phyloP scores from a whole-genome alignment of 1,140 invertebrate species.

The Hydropsyche tenuis region DNA sequence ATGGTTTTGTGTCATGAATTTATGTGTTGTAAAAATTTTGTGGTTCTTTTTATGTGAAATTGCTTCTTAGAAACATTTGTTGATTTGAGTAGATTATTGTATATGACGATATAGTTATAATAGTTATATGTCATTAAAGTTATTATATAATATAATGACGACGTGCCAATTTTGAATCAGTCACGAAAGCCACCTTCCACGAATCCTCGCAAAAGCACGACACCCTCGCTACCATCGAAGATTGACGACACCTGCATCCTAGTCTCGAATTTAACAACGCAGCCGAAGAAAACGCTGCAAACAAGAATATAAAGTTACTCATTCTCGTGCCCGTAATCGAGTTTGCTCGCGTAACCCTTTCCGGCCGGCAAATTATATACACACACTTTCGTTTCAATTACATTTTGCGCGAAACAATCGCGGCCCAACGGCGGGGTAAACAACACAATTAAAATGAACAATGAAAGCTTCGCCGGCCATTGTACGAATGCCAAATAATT shows the following conservation, averaged over 20 bases:
- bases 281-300: constrained; percentile 9
- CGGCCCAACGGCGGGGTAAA: not conserved
- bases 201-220: no score
- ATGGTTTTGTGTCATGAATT: no score
- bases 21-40: no score
- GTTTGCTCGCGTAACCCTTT: constrained; percentile 7
- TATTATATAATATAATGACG: no score
- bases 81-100: no score
- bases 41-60: no score
- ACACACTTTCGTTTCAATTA: constrained; percentile 19
- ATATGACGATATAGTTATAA: no score
- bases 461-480: constrained; percentile 6
- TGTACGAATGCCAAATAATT: constrained; percentile 17
- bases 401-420: constrained; percentile 14
- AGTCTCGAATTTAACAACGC: constrained; percentile 3
- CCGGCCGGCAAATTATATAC: not conserved
- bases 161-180: no score
- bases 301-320: constrained; percentile 29
- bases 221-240: no score
- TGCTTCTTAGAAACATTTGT: no score
- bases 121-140: no score
- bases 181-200: no score
- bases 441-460: constrained; percentile 34
- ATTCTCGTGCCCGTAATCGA: not conserved
- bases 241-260: not conserved